A percentile compares a stretch with the other conserved stretches of the same genome.
phyloP scores from a whole-genome alignment of 2,888 invertebrate genomes.

The Chalcis sispes region DNA sequence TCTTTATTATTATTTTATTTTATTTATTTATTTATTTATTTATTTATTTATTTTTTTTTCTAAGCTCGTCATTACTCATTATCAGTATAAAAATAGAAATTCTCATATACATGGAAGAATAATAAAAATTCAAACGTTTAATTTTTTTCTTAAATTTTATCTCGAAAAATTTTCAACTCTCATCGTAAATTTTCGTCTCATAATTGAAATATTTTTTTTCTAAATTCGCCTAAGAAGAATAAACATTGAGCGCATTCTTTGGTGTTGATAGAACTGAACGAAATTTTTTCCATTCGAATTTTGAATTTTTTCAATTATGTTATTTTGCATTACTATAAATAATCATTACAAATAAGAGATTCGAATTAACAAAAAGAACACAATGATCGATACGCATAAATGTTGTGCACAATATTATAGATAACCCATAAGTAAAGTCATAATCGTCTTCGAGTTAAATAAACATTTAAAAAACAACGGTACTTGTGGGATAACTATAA shows the following conservation, averaged over 20 bases:
- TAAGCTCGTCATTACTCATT: constrained; percentile 38
- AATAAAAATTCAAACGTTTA: constrained; percentile 23
- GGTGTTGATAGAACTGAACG: constrained; percentile 46
- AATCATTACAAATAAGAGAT: constrained; percentile 8
- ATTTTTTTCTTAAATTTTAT: constrained; percentile 18
- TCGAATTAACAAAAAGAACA: not conserved
- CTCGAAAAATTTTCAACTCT: constrained; percentile 9
- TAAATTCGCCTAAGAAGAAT: constrained; percentile 6
- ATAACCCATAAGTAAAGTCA: no score
- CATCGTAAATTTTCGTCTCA: constrained; percentile 14
- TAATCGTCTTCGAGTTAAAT: no score
- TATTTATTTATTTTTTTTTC: constrained; percentile 29
- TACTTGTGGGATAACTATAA: no score
- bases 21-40: no score
- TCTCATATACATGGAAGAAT: constrained; percentile 37
- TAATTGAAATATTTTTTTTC: constrained; percentile 27
- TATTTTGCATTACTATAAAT: constrained; percentile 1
- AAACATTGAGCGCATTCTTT: constrained; percentile 53
- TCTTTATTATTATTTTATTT: no score
- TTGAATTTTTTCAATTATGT: not conserved
- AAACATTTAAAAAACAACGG: no score
- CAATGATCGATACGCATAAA: not conserved
- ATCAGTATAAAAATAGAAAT: constrained; percentile 52
- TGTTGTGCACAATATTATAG: no score
- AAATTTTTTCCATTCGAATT: not conserved